Evolutionary conservation across 1,140 invertebrate genomes (phyloP).

Genomic region (Drosophila chauvacae): DNA sequence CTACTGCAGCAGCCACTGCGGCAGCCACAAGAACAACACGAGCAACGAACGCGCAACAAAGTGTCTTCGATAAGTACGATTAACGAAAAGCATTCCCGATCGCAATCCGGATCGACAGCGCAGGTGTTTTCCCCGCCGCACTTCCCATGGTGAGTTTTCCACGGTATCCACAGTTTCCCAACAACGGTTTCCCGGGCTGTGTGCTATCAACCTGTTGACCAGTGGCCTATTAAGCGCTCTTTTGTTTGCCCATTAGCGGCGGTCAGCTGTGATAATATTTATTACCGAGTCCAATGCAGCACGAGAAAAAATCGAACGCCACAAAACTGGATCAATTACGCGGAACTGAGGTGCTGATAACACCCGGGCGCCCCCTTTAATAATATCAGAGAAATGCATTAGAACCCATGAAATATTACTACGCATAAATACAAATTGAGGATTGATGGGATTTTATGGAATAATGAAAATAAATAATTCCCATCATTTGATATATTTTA

Average conservation of each 20-base stretch:
- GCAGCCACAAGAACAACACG: constrained; percentile 66
- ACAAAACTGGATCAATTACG: constrained; percentile 75
- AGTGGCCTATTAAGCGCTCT: constrained; percentile 41
- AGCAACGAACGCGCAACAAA: constrained; percentile 67
- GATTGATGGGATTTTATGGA: neutral
- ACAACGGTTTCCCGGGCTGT: neutral
- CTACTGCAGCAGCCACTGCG: constrained; percentile 31
- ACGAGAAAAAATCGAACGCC: constrained; percentile 12
- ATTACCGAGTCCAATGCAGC: constrained; percentile 33
- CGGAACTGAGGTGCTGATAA: constrained; percentile 64
- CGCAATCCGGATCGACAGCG: constrained; percentile 56
- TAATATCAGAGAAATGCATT: neutral
- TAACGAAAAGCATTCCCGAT: constrained; percentile 51
- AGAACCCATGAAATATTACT: neutral
- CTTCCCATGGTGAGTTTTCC: constrained; percentile 67
- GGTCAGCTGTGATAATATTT: constrained; percentile 75
- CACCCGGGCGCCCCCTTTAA: constrained; percentile 9
- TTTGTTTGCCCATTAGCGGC: constrained; percentile 65
- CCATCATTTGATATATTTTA: neutral
- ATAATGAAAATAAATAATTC: neutral
- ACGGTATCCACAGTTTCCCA: neutral
- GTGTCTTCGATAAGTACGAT: constrained; percentile 75
- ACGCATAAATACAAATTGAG: constrained; percentile 2
- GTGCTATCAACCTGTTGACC: constrained; percentile 35
- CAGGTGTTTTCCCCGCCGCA: constrained; percentile 34